Evolutionary conservation across 2,888 invertebrate species (phyloP).

Genomic region (Nudaria mundana): DNA sequence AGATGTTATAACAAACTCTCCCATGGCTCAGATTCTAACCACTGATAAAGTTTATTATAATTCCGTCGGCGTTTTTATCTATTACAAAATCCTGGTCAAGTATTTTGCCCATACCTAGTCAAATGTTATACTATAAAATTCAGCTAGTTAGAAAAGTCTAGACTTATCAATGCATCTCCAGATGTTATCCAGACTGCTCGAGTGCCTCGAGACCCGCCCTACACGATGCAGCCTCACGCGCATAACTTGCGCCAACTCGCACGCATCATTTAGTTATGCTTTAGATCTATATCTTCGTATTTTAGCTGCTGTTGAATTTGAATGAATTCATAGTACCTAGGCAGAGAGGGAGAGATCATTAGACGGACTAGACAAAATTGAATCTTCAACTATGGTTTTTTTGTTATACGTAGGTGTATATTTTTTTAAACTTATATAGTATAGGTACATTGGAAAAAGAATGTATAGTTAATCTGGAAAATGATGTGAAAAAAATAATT

Average conservation of each 20-base stretch:
- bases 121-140: slow-evolving; percentile 10
- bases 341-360: not conserved
- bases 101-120: slow-evolving; percentile 12
- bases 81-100: slow-evolving; percentile 10
- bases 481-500: no score
- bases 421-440: no score
- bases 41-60: slow-evolving; percentile 5
- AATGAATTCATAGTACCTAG: not conserved
- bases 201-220: slow-evolving; percentile 27
- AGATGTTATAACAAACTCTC: slow-evolving; percentile 4
- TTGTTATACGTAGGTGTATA: no score
- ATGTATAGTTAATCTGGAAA: no score
- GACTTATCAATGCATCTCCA: slow-evolving; percentile 26
- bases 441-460: no score
- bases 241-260: slow-evolving; percentile 18
- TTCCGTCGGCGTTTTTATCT: slow-evolving; percentile 10
- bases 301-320: slow-evolving; percentile 18
- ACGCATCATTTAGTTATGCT: slow-evolving; percentile 30
- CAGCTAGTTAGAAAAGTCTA: slow-evolving; percentile 5
- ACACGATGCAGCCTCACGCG: slow-evolving; percentile 16
- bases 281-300: slow-evolving; percentile 25
- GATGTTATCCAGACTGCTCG: slow-evolving; percentile 26
- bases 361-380: not conserved
- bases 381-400: no score
- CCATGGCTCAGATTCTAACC: slow-evolving; percentile 5